Evolutionary conservation across 2,888 invertebrate species (phyloP).

Genomic region (Pharmacophagus antenor): DNA sequence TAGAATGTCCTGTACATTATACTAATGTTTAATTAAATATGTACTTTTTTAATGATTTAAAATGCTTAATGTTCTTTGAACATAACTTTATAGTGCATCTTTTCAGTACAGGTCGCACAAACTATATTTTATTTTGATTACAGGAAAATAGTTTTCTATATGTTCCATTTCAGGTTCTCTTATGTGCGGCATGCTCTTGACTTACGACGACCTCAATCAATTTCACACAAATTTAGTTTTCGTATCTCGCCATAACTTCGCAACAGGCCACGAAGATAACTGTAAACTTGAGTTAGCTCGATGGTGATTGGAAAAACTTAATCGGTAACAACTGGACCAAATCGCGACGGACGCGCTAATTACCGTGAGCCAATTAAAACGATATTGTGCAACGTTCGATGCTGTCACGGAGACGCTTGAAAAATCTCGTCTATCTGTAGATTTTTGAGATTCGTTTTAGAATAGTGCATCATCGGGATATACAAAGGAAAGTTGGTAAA

Average conservation of each 20-base stretch:
- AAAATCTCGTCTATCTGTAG: conserved; percentile 9
- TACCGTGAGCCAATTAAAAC: conserved; percentile 64
- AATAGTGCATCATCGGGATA: background rate
- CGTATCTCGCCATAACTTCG: conserved; percentile 61
- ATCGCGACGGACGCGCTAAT: conserved; percentile 71
- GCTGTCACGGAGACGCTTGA: conserved; percentile 46
- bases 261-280: conserved; percentile 60
- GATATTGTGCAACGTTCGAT: conserved; percentile 72
- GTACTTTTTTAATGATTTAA: too few species aligned
- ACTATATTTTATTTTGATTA: too few species aligned
- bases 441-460: background rate
- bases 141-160: background rate
- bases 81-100: too few species aligned
- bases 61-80: too few species aligned
- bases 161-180: background rate
- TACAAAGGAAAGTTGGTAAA: too few species aligned
- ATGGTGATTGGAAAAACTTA: conserved; percentile 68
- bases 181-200: conserved; percentile 29
- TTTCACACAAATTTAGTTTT: conserved; percentile 54
- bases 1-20: too few species aligned
- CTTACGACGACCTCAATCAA: conserved; percentile 39
- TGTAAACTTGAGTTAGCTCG: conserved; percentile 66
- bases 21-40: too few species aligned
- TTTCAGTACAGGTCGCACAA: too few species aligned
- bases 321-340: conserved; percentile 78